phyloP scores from a whole-genome alignment of 2,888 invertebrate genomes.

The Oscheius sp. region DNA sequence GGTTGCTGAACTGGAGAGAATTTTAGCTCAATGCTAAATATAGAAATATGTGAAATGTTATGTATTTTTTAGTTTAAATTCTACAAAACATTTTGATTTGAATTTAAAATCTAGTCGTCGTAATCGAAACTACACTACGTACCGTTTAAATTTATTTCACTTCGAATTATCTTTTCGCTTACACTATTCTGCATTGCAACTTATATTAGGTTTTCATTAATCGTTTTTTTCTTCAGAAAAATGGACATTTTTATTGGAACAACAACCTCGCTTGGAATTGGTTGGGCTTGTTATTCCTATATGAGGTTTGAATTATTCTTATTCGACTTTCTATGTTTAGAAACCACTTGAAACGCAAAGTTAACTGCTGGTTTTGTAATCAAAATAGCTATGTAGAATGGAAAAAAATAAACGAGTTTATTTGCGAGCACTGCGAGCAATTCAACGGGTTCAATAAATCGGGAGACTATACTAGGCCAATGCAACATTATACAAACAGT shows the following conservation, averaged over 20 bases:
- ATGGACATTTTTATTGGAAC: background rate
- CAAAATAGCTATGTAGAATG: constrained; percentile 33
- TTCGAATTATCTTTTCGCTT: no score
- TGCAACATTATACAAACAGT: background rate
- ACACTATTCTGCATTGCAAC: no score
- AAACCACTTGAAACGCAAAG: constrained; percentile 28
- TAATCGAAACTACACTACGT: no score
- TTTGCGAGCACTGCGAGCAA: constrained; percentile 53
- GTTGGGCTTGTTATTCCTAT: constrained; percentile 1
- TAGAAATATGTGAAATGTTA: no score
- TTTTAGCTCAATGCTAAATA: no score
- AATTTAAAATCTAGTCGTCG: no score
- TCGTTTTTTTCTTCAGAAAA: no score
- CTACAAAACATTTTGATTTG: no score
- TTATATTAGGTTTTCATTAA: no score
- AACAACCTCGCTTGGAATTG: background rate
- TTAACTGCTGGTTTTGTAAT: constrained; percentile 62
- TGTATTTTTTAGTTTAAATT: no score
- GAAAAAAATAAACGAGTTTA: constrained; percentile 41
- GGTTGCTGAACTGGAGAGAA: no score
- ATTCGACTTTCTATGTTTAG: constrained; percentile 17
- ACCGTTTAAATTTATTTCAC: no score
- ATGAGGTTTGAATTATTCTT: background rate
- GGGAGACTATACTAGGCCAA: constrained; percentile 53
- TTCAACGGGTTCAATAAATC: constrained; percentile 59